Conservation (phyloP, 2,113 vertebrate species). For the Sisor rabdophorus region DNA sequence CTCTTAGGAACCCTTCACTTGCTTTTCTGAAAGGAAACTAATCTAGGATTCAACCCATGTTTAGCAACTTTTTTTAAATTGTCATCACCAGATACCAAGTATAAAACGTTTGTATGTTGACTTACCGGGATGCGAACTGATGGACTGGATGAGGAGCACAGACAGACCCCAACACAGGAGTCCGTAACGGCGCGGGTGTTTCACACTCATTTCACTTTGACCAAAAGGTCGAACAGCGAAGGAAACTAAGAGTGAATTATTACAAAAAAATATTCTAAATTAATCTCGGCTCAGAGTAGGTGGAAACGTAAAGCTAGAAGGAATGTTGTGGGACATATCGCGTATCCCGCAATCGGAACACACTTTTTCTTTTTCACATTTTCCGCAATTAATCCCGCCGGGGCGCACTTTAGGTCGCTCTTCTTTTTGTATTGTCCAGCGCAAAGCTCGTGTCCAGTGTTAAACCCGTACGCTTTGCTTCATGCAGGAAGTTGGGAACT, state of each 20-base stretch:
- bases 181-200: conserved; percentile 88
- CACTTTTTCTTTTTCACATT: conserved; percentile 60
- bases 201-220: conserved; percentile 96
- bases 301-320: conserved; percentile 52
- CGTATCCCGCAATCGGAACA: conserved; percentile 47
- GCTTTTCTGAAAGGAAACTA: neutral
- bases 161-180: conserved; percentile 89
- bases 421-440: neutral
- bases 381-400: conserved; percentile 39
- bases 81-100: conserved; percentile 23
- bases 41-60: neutral
- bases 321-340: conserved; percentile 57
- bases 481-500: conserved; percentile 84
- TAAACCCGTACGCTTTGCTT: conserved; percentile 48
- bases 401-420: neutral
- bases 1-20: neutral
- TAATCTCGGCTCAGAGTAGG: conserved; percentile 37
- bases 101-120: conserved; percentile 36
- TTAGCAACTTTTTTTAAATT: conserved; percentile 29
- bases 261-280: conserved; percentile 38
- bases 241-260: conserved; percentile 66
- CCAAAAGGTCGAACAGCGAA: conserved; percentile 73
- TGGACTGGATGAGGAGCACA: conserved; percentile 83
- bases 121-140: conserved; percentile 90
- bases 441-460: conserved; percentile 3